Base-by-base conservation (phyloP, 1,140 invertebrate genomes). In the Scaptomyza pallida region DNA sequence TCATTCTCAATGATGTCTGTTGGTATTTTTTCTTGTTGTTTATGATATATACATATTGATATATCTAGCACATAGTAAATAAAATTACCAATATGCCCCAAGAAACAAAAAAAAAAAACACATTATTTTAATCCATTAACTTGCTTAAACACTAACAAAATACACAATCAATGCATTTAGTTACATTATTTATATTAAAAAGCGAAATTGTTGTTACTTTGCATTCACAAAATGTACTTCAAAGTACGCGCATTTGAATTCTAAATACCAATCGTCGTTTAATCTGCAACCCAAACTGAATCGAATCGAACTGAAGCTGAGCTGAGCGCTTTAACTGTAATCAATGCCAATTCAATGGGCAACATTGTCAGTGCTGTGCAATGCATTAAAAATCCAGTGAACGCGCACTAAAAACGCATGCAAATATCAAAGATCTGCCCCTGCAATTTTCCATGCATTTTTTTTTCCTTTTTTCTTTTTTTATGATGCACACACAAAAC, bases 401-500 rank as follows among this genome's bases (percentile, higher is more conserved):
- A 8, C 26, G 74, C 45, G 59, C 67, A 72, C 78, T 81, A 69
- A 75, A 81, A 81, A 69, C 75, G 60, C 78, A 81, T 81, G 74
- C 74, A 82, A 82, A 82, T 82, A 44, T 56, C 40, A 26, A 40
- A 16, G n/a, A n/a, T n/a, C 15, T 10, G 21, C 13, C 4, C 23
- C 51, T 64, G 70, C 78, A 82, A 82, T 82, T 82, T 82, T 82
- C 74, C 78, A 62, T 82, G 79, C 78, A 82, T 67, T 82, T 79
- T 78, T 71, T 35, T 64, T 17, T 33, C 50, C 51, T 76, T 65
- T 13, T 15, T 15, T 13, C 8, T 51, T 57, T 50, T 61, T 83
- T 75, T 78, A 72, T 61, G 75, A 75, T 81, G 51, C 78, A 44
- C 59, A 44, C 59, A 69, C 74, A 74, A 26, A 26, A 4, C 55